Conservation (phyloP, 1,140 invertebrate species). For the Diuraphis noxia region DNA sequence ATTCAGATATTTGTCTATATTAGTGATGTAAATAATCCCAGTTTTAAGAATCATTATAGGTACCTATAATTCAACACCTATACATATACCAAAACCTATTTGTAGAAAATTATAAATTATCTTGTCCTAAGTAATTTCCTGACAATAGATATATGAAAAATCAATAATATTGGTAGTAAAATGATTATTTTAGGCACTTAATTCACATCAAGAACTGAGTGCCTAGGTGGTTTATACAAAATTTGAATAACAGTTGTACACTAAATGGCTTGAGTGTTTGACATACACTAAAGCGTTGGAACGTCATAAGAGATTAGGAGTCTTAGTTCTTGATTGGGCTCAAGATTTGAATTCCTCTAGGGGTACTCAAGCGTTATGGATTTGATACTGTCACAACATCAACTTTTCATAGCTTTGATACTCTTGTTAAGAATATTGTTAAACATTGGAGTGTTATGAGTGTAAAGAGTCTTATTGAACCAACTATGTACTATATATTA, state of each 20-base stretch:
- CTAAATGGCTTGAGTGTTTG: background rate
- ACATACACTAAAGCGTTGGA: background rate
- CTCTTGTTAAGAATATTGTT: background rate
- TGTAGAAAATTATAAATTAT: background rate
- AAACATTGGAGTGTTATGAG: background rate
- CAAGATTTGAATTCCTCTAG: background rate
- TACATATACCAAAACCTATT: background rate
- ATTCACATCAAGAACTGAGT: background rate
- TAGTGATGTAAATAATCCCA: background rate
- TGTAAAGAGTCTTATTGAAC: background rate
- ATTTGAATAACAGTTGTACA: background rate
- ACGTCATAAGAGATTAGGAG: background rate
- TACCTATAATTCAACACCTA: background rate
- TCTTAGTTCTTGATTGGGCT: too few relatives aligned
- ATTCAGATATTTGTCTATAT: background rate
- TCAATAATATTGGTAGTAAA: background rate
- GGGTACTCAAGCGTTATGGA: background rate
- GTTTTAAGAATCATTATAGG: too few relatives aligned
- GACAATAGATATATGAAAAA: background rate
- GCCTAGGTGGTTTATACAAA: background rate
- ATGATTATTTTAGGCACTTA: background rate
- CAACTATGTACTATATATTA: too few relatives aligned
- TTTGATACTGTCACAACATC: background rate
- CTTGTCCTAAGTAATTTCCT: background rate
- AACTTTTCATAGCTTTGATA: background rate